Evolutionary conservation across 2,888 invertebrate species (phyloP).

Genomic region (Conops quadrifasciatus): DNA sequence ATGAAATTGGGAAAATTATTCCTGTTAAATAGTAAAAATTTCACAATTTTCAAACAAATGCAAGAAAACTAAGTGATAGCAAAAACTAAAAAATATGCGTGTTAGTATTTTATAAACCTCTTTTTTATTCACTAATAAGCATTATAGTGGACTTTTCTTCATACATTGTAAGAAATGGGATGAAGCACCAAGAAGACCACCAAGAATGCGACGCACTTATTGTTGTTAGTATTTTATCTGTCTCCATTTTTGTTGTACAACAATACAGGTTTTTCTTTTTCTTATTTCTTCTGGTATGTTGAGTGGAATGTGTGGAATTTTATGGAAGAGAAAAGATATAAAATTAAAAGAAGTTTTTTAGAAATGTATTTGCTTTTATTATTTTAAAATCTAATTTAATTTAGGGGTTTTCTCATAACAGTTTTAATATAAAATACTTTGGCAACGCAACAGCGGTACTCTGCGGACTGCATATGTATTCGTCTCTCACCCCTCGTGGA

Average conservation of each 20-base stretch:
- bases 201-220: constrained; percentile 42
- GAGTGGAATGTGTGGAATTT: background rate
- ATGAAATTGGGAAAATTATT: background rate
- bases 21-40: background rate
- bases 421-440: background rate
- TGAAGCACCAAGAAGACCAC: background rate
- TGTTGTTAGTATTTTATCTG: constrained; percentile 38
- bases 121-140: background rate
- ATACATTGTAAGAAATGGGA: constrained; percentile 2
- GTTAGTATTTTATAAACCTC: background rate
- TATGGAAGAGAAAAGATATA: background rate
- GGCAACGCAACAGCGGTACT: background rate
- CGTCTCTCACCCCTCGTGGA: too few species aligned
- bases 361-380: constrained; percentile 9
- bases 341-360: background rate
- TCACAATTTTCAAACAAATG: background rate
- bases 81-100: background rate
- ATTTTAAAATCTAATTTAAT: constrained; percentile 1
- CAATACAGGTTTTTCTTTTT: constrained; percentile 38
- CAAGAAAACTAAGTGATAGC: background rate
- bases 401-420: background rate
- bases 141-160: constrained; percentile 25
- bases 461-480: too few species aligned
- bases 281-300: background rate
- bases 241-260: constrained; percentile 42